phyloP scores from a whole-genome alignment of 2,113 vertebrate species.

The Dromas ardeola region DNA sequence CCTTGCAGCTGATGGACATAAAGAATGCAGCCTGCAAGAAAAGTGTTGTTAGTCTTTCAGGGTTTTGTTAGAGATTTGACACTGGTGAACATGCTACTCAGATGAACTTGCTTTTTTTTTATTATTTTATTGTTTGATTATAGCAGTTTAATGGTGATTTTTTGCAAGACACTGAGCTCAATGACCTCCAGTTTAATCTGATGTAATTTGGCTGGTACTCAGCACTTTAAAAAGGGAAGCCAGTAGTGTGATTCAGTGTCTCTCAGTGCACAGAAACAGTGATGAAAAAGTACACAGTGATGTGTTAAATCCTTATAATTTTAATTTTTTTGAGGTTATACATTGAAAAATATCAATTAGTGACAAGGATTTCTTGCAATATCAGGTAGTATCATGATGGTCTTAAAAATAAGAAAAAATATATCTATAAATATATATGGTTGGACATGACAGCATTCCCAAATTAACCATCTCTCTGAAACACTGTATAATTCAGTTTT shows the following conservation, averaged over 20 bases:
- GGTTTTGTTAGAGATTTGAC: conserved; percentile 14
- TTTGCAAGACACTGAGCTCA: conserved; percentile 6
- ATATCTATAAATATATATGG: conserved; percentile 39
- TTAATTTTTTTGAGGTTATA: background rate
- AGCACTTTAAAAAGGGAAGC: conserved; percentile 51
- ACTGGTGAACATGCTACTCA: background rate
- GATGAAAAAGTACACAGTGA: background rate
- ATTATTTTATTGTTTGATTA: background rate
- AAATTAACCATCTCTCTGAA: conserved; percentile 38
- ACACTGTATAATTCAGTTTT: conserved; percentile 69
- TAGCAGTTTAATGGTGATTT: background rate
- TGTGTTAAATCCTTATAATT: conserved; percentile 5
- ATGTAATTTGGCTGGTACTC: conserved; percentile 36
- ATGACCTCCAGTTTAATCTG: background rate
- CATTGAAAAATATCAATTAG: conserved; percentile 27
- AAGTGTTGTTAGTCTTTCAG: background rate
- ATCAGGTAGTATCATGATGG: conserved; percentile 43
- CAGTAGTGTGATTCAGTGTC: conserved; percentile 34
- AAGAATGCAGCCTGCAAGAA: background rate
- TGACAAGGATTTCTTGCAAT: conserved; percentile 31
- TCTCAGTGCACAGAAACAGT: background rate
- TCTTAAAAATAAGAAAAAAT: conserved; percentile 56
- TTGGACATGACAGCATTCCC: conserved; percentile 51
- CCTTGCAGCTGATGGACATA: conserved; percentile 16
- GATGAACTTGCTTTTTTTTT: background rate